Evolutionary conservation across 2,888 invertebrate species (phyloP), one percentile per base, ranked within the genome.

Genomic region (Drosophila neotestacea): DNA sequence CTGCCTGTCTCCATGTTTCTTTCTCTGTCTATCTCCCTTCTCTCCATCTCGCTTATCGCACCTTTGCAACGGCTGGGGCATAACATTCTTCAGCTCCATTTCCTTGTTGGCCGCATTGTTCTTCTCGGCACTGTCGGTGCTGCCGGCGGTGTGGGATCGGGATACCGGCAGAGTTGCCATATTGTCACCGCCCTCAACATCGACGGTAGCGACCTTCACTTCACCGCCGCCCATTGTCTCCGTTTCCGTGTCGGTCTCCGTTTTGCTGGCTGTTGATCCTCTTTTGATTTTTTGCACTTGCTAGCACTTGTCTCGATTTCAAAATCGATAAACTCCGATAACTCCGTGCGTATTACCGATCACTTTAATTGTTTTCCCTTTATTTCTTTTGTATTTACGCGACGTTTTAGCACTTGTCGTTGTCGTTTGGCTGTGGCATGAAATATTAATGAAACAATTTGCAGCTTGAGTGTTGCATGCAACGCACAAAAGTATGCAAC

Each of bases 111-210:
- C 95, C 68, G 95, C 95, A 92, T 96, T 96, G 92, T 96, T 96
- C 93, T 96, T 96, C 93, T 96, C 96, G 63, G 96, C 96, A 84
- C 95, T 95, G 79, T 95, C 95, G 90, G 94, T 94, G 91, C 95
- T 96, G 88, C 95, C 95, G 81, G 95, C 95, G 76, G 93, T 93
- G 91, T 94, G 94, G 47, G 95, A 95, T 91, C 96, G 95, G 73
- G 96, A 96, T 69, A 97, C 97, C 85, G 97, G 97, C 93, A 97
- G 94, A 46, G 97, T 97, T 92, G 97, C 97, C 95, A 97, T 97
- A 92, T 97, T 97, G 94, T 97, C 96, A 86, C 96, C 95, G 80
- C 96, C 94, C 93, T 97, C 97, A 90, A 96, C 94, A 93, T 97
- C 97, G 88, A 97, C 97, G 69, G 97, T 97, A 85, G 97, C 96